Evolutionary conservation across 37 sponge, comb jelly and placozoan genomes (phyloP), one percentile per base, ranked within the genome.

Genomic region (Beroe ovata): DNA sequence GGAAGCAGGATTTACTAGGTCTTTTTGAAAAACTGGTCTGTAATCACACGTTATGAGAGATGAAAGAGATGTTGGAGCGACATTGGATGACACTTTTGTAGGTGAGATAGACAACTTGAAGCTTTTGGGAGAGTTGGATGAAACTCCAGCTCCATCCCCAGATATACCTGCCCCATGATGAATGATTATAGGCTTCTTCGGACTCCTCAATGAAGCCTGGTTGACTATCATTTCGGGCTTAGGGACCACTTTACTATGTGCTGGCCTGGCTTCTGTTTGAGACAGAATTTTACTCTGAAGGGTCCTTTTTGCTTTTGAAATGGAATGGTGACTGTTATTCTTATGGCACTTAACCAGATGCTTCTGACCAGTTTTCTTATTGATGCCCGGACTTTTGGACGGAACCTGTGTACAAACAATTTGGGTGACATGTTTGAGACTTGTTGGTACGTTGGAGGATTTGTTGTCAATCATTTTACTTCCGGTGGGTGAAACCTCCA

Each of bases 271-370:
- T 47, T 47, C 54, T 20, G 22, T 4, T 33, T 66, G 69, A 16
- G 69, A 66, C 33, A 66, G 16, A 29, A 66, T 25, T 30, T 66
- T 66, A 37, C 34, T 66, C 1, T 66, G 69, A 1, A 66, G 35
- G 34, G 69, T 66, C 36, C 34, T 66, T 37, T 66, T 66, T 29
- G 69, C 36, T 11, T 25, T 66, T 6, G 69, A 66, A 25, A 66
- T 66, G 3, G 36, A 26, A 33, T 4, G 0, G 0, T 66, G 69
- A 66, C 69, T 30, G 30, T 30, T 66, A 0, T 14, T 16, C 30
- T 66, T 66, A 34, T 30, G 29, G 36, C 32, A 66, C 69, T 66
- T 66, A 37, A 1, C 35, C 8, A 37, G 35, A 16, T 66, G 69
- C 54, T 47, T 47, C 11, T 47, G 54, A 11, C 11, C 54, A 47